Base-by-base conservation (phyloP, 2,113 vertebrate genomes). In the Chionodraco myersi region DNA sequence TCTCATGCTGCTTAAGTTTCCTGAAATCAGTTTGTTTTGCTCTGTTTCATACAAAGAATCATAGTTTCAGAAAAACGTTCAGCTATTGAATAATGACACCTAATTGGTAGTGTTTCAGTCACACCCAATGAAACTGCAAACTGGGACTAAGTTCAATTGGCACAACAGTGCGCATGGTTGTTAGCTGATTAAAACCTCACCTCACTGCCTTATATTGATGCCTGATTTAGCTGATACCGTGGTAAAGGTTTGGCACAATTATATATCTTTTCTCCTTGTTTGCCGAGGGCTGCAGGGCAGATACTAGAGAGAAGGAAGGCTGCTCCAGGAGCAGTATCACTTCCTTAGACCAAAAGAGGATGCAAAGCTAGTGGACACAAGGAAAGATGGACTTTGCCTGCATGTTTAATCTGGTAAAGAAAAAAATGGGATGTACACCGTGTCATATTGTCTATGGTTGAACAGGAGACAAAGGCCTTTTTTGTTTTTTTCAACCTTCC, bases 231-330 rank as follows among this genome's bases (percentile, higher is more conserved):
- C 54, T 71, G 18, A 67, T 48, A 58, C 6, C 8, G 23, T n/a
- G n/a, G n/a, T 60, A 12, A 26, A 52, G 41, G 45, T 71, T 77
- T 63, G n/a, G 12, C 45, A 34, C 49, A 30, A 41, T 41, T 41
- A 41, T 48, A 57, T 76, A 71, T 85, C 86, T 89, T 83, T 65
- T 78, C 65, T 73, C 53, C 11, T 8, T 92, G 83, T 90, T 91
- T 91, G 80, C 72, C 6, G 48, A 84, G 56, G 59, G 79, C 77
- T 60, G 23, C n/a, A 6, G 67, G 63, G 71, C 68, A 82, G 80
- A 82, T 77, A 77, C 68, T 51, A 45, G 56, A 61, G 62, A 62
- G 8, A 47, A 6, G 49, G 58, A 61, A 66, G 30, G 36, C 6
- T 7, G 36, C 36, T 41, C 36, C 36, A 41, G 36, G 36, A 41